Base-by-base conservation (phyloP, 1,140 invertebrate species). In the Euborellia annulipes region DNA sequence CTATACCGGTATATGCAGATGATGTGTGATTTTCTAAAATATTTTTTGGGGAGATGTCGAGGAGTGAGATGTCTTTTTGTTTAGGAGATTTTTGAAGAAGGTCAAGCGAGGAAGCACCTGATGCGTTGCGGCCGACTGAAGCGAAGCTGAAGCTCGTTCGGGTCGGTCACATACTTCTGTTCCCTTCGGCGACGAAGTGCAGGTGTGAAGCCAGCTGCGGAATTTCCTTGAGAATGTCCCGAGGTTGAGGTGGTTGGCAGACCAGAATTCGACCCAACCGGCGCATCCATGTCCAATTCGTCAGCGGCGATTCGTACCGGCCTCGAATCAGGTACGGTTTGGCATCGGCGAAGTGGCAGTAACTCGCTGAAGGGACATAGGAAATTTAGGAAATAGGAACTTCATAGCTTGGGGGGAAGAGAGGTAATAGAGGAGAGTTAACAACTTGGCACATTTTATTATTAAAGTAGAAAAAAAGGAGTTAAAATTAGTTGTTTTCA, bases 101-200 rank as follows among this genome's bases (percentile, higher is more conserved):
- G 23, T 27, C 23, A 27, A 27, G 23, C 23, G 11, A 27, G 23
- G 23, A 27, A 27, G 23, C 23, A 27, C 23, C 23, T 27, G 23
- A 27, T 27, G 23, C 72, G 62, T 50, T 71, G 64, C n/a, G 79
- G 75, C 46, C 80, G 67, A 56, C 75, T 72, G 63, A 83, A 84
- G 27, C 78, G 64, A 41, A 84, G 62, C 54, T 79, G 78, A 44
- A 82, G 63, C 56, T 84, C 78, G 20, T 73, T 71, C 32, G 73
- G 72, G 60, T 84, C 80, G 3, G 73, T 73, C 0, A 81, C 76
- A 59, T 84, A 83, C 58, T 84, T 84, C 47, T 83, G 80, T 38
- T 67, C 65, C 39, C 70, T 70, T 41, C 73, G 67, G 13, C 81
- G 67, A 14, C 62, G 43, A 13, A 82, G 62, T 9, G 71, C 76